Evolutionary conservation across 2,113 vertebrate species (phyloP), one percentile per base, ranked within the genome.

Genomic region (Arothron firmamentum): DNA sequence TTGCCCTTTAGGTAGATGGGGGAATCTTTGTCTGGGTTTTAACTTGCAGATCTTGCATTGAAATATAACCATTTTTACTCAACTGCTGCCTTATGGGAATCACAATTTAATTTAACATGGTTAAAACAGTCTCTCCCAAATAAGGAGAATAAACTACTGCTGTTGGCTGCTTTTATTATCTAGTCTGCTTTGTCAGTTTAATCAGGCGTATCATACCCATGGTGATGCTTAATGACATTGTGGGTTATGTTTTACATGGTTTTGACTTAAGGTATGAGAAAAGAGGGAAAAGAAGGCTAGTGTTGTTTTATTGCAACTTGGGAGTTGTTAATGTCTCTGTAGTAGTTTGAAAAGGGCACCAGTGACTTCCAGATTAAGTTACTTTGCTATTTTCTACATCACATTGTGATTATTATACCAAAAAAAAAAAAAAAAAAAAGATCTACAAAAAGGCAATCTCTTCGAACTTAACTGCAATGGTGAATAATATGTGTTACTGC

Each of bases 91-190:
- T 1, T 6, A 19, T 16, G 13, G 16, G 1, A 19, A 6, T 2
- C 6, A 38, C 1, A 38, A 38, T 12, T 38, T 38, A 38, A 9
- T 38, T 38, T 12, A 38, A 38, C 9, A 38, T 12, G 1, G 8
- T 12, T 38, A 9, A 38, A 38, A 38, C 28, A 10, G 15, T 13
- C 16, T n/a, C n/a, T 47, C 16, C 10, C 45, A 17, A 10, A 47
- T 47, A 16, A 31, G 5, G 9, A 23, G 52, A 31, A 59, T 49
- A 49, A 49, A 9, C 17, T 49, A 7, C 15, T 23, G 38, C 45
- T 56, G 41, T 75, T 64, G 65, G 20, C 52, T 62, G 59, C 54
- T 75, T 47, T 45, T 57, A 74, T 73, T 55, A 54, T 76, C 60
- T 48, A 7, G 16, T 46, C 3, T 48, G 3, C 17, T 49, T 49